Percentiles rank a stretch among this genome's conserved stretches.
These are phyloP conservation scores for Chrosomus eos DNA, from an alignment of 2,797 vertebrate species.

Conservation along the genomic window DNA sequence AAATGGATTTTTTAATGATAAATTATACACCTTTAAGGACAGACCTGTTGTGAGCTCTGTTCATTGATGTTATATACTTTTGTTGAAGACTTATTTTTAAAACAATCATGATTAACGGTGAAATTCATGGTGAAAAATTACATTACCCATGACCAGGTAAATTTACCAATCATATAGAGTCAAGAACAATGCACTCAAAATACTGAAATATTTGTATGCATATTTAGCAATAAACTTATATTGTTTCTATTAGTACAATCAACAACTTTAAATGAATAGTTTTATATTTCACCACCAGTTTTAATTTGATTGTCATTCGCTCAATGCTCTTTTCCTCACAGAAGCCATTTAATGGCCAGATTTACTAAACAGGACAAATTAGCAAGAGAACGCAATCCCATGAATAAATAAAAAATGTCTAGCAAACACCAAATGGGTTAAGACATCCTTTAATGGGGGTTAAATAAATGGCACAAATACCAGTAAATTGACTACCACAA, in stretches of 20 bases:
- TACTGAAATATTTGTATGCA: too few relatives aligned
- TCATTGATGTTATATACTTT: too few relatives aligned
- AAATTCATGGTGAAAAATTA: not conserved
- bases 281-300: not conserved
- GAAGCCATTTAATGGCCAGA: not conserved
- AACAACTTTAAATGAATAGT: not conserved
- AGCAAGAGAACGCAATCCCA: not conserved
- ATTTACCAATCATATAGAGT: not conserved
- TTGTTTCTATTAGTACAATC: too few relatives aligned
- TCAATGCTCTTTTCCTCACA: not conserved
- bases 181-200: too few relatives aligned
- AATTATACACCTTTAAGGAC: too few relatives aligned
- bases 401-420: not conserved
- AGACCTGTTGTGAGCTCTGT: too few relatives aligned
- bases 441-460: not conserved
- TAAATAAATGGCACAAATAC: not conserved
- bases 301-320: not conserved
- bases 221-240: too few relatives aligned
- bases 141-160: not conserved
- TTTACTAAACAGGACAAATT: not conserved
- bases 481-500: not conserved
- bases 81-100: too few relatives aligned
- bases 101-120: too few relatives aligned
- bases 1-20: too few relatives aligned
- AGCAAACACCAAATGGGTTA: not conserved